These are phyloP conservation scores for Amphipoea oculea DNA, from an alignment of 2,888 invertebrate species.

Conservation along the genomic window DNA sequence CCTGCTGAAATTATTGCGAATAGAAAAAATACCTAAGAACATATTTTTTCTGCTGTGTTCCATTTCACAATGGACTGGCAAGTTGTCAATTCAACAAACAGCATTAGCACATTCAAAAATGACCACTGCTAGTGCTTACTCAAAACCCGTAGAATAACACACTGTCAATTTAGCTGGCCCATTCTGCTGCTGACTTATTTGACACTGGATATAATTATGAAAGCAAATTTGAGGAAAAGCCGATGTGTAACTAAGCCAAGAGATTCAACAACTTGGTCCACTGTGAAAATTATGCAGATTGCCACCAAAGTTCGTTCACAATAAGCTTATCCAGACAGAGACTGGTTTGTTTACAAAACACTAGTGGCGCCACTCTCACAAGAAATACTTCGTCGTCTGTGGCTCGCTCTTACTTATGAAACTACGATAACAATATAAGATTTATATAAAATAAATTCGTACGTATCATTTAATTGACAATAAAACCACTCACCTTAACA, in stretches of 20 bases:
- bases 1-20: constrained; percentile 3
- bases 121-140: not conserved
- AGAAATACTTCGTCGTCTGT: not conserved
- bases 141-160: not conserved
- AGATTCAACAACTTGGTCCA: not conserved
- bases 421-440: not conserved
- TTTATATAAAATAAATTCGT: not conserved
- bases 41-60: not conserved
- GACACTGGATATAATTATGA: not conserved
- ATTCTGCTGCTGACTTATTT: not conserved
- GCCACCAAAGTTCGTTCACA: constrained; percentile 21
- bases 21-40: not conserved
- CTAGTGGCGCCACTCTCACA: constrained; percentile 36
- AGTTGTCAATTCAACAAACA: constrained; percentile 7
- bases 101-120: not conserved
- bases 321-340: constrained; percentile 9
- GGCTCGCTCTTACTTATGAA: not conserved
- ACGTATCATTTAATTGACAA: not conserved
- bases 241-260: not conserved
- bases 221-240: not conserved
- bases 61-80: constrained; percentile 1
- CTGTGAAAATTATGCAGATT: constrained; percentile 5
- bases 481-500: constrained; percentile 40
- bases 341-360: constrained; percentile 45
- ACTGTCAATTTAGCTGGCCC: not conserved